Percentiles rank a stretch among this genome's conserved stretches.
phyloP scores from a whole-genome alignment of 2,797 vertebrate genomes.

The Argya squamiceps region DNA sequence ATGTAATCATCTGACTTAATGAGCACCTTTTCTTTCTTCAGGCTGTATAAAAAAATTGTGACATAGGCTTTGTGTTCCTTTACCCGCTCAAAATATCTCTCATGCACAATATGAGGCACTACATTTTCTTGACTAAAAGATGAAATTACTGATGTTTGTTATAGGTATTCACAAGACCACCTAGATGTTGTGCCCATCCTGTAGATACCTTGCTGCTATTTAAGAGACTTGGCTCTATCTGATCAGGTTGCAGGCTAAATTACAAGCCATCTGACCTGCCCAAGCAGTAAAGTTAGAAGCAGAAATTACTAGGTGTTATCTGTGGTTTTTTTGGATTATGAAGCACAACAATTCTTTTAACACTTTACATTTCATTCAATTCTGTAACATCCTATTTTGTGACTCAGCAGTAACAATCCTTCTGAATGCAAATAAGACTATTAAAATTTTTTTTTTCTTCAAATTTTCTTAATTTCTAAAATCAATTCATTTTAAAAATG shows the following conservation, averaged over 20 bases:
- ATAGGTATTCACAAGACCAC: not conserved
- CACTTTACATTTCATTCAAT: not conserved
- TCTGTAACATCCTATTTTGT: not conserved
- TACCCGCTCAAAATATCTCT: not conserved
- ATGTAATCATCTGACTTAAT: conserved; percentile 41
- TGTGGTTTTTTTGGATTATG: not conserved
- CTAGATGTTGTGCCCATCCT: not conserved
- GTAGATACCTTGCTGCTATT: not conserved
- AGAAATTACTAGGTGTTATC: not conserved
- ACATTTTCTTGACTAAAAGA: not conserved
- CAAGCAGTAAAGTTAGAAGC: not conserved
- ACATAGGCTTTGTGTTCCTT: not conserved
- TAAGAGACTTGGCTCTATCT: not conserved
- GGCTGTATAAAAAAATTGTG: not conserved
- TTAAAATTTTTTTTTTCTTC: not conserved
- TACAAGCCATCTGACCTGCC: not conserved
- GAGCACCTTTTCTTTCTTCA: not conserved
- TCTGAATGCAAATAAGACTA: not conserved
- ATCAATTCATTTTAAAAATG: not conserved
- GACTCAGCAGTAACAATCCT: not conserved
- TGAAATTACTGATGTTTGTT: not conserved
- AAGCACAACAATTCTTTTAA: not conserved
- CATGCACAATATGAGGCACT: not conserved
- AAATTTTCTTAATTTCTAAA: not conserved
- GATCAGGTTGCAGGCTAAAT: not conserved